Evolutionary conservation across 2,797 vertebrate species (phyloP), one percentile per base, ranked within the genome.

Genomic region (Sebastes hubbsi): DNA sequence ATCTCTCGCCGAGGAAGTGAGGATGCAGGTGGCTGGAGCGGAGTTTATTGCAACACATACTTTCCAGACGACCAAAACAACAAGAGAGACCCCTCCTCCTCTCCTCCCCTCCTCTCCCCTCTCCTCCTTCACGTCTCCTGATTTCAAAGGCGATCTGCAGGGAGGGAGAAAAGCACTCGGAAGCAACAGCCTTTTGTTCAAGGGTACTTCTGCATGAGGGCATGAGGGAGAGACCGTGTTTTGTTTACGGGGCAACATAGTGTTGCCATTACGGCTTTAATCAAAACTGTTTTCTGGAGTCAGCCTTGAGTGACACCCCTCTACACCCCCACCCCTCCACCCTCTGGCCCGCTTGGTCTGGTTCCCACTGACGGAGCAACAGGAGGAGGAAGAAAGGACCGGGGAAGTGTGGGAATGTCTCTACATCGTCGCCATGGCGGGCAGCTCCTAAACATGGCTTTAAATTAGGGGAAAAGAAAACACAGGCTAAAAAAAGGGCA

Each of bases 381-480:
- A 83, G 87, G 66, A 85, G 90, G 85, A 92, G 73, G 83, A 88
- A 83, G 86, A 88, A 90, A 85, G 82, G 74, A 88, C 81, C 59
- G 49, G 82, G 86, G 76, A 88, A 88, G 89, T 93, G 90, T 92
- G 94, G 92, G 92, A 94, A 94, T 92, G 92, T 89, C 87, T 92
- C 89, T 78, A 88, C 87, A 90, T 91, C 82, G 83, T 89, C 78
- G 83, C 88, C 89, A 82, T 27, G 86, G 85, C 69, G 82, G 92
- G 90, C 88, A 83, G 89, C 91, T 92, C 88, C 89, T 89, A 85
- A 89, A 94, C 91, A 92, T 93, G 91, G 89, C 92, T 94, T 95
- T 90, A 94, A 94, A 95, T 95, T 93, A 92, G 91, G 91, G 93
- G 91, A 91, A 92, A 94, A 92, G 91, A 93, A 94, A 94, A 94